Percentiles rank a stretch among this genome's conserved stretches.
phyloP scores from a whole-genome alignment of 2,797 vertebrate genomes.

The Cetoscarus ocellatus region DNA sequence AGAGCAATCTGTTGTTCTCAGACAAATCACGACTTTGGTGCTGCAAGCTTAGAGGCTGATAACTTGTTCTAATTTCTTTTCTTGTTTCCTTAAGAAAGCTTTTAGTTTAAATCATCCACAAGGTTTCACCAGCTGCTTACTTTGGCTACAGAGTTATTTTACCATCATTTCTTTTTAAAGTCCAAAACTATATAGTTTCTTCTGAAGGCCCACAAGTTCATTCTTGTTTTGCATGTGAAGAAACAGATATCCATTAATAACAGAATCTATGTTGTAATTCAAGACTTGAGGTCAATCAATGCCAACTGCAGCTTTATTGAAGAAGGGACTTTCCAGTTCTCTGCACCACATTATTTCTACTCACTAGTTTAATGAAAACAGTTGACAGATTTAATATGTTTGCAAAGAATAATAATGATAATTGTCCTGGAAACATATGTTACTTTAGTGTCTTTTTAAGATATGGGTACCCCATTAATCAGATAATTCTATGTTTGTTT shows the following conservation, averaged over 20 bases:
- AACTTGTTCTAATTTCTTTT: no score
- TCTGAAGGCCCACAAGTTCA: neutral
- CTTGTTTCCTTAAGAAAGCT: no score
- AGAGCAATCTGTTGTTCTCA: no score
- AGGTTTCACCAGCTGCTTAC: no score
- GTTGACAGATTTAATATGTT: neutral
- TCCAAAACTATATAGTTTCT: neutral
- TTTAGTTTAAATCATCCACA: no score
- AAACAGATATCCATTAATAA: neutral
- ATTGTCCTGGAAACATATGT: no score
- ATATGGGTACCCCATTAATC: neutral
- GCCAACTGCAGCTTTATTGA: no score
- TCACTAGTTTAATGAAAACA: neutral
- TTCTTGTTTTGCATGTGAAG: neutral
- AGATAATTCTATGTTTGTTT: no score
- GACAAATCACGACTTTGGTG: no score
- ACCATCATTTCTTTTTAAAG: neutral
- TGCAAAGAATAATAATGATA: neutral
- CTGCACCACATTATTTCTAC: neutral
- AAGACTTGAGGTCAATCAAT: neutral
- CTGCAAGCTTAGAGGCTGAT: no score
- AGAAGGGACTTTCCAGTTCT: slow-evolving; percentile 8
- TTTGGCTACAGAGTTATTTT: no score
- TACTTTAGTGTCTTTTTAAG: no score
- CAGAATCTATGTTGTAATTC: neutral